Percentiles rank a stretch among this genome's conserved stretches.
Conservation (phyloP, 2,797 vertebrate species). For the Margarornis squamiger region DNA sequence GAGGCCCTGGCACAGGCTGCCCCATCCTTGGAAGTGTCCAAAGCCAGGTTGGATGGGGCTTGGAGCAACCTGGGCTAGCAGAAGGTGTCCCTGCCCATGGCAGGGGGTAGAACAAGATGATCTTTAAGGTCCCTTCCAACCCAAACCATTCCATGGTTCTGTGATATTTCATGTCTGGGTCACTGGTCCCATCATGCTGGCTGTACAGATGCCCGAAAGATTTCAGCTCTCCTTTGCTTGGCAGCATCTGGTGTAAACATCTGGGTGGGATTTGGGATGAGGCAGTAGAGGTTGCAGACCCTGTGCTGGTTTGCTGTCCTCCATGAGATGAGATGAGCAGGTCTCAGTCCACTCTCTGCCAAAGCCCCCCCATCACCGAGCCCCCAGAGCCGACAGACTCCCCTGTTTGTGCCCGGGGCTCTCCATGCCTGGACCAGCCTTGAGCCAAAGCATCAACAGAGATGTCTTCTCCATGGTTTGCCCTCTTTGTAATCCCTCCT, state of each 20-base stretch:
- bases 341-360: not conserved
- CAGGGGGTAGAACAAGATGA: fast-evolving
- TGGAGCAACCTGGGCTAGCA: fast-evolving
- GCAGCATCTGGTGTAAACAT: not conserved
- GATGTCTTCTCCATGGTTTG: not conserved
- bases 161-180: not conserved
- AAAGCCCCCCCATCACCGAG: fast-evolving
- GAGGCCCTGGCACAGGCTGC: not conserved
- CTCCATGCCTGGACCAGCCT: not conserved
- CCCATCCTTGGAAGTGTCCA: not conserved
- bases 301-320: fast-evolving
- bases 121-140: not conserved
- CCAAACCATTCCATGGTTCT: not conserved
- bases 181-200: not conserved
- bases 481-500: not conserved
- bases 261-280: not conserved
- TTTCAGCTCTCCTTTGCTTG: not conserved
- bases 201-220: not conserved
- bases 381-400: fast-evolving
- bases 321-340: not conserved
- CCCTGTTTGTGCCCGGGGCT: fast-evolving
- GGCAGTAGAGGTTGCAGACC: not conserved
- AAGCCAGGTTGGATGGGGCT: fast-evolving
- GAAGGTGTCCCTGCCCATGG: not conserved
- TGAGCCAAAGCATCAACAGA: not conserved